Percentiles rank a stretch among this genome's conserved stretches.
Conservation (phyloP, 2,888 invertebrate genomes). For the Ochropacha duplaris region DNA sequence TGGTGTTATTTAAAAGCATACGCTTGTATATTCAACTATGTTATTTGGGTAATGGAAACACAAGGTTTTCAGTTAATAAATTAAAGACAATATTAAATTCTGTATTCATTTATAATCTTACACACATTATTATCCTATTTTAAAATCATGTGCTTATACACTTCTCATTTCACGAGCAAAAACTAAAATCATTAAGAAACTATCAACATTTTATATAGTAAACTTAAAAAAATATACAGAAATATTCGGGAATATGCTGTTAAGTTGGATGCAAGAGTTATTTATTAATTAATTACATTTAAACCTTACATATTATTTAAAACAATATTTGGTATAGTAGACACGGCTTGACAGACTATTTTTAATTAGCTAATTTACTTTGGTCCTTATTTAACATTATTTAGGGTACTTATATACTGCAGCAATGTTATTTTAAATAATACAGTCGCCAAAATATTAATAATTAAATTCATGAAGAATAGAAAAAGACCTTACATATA, state of each 20-base stretch:
- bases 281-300: not conserved
- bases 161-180: too few species aligned
- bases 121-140: not conserved
- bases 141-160: not conserved
- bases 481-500: too few species aligned
- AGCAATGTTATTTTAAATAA: not conserved
- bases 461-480: too few species aligned
- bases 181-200: too few species aligned
- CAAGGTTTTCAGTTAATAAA: slow-evolving; percentile 4
- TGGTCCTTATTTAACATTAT: not conserved
- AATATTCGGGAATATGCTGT: not conserved
- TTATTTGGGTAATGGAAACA: slow-evolving; percentile 3
- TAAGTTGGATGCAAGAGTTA: not conserved
- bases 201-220: not conserved
- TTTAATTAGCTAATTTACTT: not conserved
- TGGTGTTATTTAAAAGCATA: not conserved
- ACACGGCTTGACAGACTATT: not conserved
- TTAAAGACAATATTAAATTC: slow-evolving; percentile 5
- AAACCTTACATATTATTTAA: not conserved
- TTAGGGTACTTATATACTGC: not conserved
- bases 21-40: slow-evolving; percentile 8
- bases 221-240: not conserved
- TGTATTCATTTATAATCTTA: slow-evolving; percentile 5
- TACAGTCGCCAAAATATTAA: not conserved
- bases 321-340: not conserved